Conservation (phyloP, 35 echinoderm and acorn worm genomes). For the Hemicentrotus pulcherrimus region DNA sequence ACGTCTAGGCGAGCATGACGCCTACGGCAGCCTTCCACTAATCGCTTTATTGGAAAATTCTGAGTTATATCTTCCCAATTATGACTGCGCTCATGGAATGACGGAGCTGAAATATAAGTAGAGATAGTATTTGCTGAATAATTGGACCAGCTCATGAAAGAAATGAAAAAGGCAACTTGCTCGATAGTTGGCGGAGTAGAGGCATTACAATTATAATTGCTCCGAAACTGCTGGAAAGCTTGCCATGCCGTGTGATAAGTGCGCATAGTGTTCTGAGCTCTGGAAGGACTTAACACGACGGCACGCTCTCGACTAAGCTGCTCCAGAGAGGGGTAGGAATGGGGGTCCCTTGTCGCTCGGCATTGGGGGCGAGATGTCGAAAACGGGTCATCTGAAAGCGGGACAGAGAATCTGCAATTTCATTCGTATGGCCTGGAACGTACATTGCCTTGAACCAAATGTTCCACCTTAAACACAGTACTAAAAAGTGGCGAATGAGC, state of each 20-base stretch:
- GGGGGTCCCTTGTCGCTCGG: background rate
- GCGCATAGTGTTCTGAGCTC: background rate
- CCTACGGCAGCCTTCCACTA: background rate
- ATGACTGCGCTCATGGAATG: too few relatives aligned
- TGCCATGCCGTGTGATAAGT: background rate
- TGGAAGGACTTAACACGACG: too few relatives aligned
- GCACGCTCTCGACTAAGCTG: background rate
- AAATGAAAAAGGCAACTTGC: conserved; percentile 40
- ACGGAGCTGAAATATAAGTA: too few relatives aligned
- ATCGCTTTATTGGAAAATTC: conserved; percentile 23
- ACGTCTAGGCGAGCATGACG: background rate
- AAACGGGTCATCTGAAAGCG: background rate
- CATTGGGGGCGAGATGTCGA: background rate
- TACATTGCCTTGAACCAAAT: background rate
- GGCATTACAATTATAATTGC: background rate
- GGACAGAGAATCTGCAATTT: background rate
- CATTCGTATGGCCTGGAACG: background rate
- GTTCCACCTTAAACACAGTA: conserved; percentile 36
- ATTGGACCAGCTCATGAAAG: background rate
- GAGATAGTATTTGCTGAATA: background rate
- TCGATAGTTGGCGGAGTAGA: background rate
- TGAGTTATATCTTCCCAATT: background rate
- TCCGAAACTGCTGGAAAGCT: background rate
- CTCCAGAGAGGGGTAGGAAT: background rate
- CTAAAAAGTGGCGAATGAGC: conserved; percentile 21